Evolutionary conservation across 2,888 invertebrate genomes (phyloP), one percentile per base, ranked within the genome.

Genomic region (Dolomedes plantarius): DNA sequence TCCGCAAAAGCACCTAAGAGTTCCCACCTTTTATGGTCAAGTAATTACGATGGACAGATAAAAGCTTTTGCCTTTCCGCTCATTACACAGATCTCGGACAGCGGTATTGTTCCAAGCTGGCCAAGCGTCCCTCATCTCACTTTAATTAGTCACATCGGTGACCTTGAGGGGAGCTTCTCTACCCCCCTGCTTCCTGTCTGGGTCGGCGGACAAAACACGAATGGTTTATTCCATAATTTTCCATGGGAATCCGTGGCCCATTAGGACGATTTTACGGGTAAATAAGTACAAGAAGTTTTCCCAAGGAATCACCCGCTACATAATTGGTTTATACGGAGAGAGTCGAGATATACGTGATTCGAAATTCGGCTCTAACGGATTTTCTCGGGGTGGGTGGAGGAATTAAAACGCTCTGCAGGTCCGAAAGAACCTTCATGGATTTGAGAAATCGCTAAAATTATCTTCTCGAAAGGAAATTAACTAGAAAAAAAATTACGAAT

Each of bases 21-120:
- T 78, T 78, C 83, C 83, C 83, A 85, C 83, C 83, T 85, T 77
- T 68, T 77, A 85, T 78, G 83, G 83, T 85, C 83, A 85, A 85
- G 83, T 85, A 85, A 85, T 85, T 83, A 72, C 72, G 83, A 77
- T 83, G 64, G 68, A 64, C 83, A 85, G 77, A 85, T 85, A 85
- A 73, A 71, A 78, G 64, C 82, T 82, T 82, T 36, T 69, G 74
- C 81, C 62, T 64, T 76, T 83, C 72, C 76, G 76, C 76, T 76
- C 76, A 76, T 83, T 83, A 76, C 76, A 76, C n/a, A 32, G 75
- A 39, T 75, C 62, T 67, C 56, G 75, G 41, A 62, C 81, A 67
- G 28, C 69, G 71, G 82, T 83, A 83, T 83, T 83, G 82, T 83
- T 83, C 82, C 82, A 72, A 76, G 71, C 76, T 83, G 82, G 19